Base-by-base conservation (phyloP, 2,797 vertebrate species). In the Enteromius radiatus region DNA sequence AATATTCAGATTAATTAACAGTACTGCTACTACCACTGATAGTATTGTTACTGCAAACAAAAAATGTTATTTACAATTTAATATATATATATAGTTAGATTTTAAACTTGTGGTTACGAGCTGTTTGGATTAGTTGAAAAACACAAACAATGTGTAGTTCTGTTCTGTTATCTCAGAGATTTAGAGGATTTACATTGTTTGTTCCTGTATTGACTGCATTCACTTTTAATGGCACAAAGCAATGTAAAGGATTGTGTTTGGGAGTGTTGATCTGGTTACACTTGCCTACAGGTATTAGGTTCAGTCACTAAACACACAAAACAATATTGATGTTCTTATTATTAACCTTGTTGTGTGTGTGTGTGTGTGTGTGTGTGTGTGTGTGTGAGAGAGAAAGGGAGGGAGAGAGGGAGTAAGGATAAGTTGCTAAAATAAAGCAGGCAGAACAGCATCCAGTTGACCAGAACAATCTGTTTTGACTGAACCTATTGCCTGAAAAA, bases 381-480 rank as follows among this genome's bases (percentile, higher is more conserved):
- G 47, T n/a, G 73, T 14, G 36, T 3, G 45, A 2, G 52, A 19
- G 23, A 1, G 12, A 43, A 36, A 90, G 92, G 92, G 92, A 89
- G 92, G 92, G 91, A 93, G 93, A 19, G 89, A 90, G 91, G 90
- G 94, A 93, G 94, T 91, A 92, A 93, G 95, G 93, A 95, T 95
- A 92, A 93, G 93, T 92, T 93, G 95, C 95, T 93, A 95, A 92
- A 95, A 97, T 97, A 95, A 97, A 97, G 97, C 95, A 93, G 90
- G 91, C 61, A 83, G 47, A 47, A 83, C 38, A 69, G 33, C 92
- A 93, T 96, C 94, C 95, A 95, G 97, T 96, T 97, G 94, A 96
- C 95, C 94, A 92, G 91, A 89, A 93, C 92, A 92, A 93, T 96
- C 95, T 95, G 91, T 90, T 94, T 93, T 93, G 94, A 95, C 97